phyloP scores from a whole-genome alignment of 2,888 invertebrate species.

The Therioaphis trifolii region DNA sequence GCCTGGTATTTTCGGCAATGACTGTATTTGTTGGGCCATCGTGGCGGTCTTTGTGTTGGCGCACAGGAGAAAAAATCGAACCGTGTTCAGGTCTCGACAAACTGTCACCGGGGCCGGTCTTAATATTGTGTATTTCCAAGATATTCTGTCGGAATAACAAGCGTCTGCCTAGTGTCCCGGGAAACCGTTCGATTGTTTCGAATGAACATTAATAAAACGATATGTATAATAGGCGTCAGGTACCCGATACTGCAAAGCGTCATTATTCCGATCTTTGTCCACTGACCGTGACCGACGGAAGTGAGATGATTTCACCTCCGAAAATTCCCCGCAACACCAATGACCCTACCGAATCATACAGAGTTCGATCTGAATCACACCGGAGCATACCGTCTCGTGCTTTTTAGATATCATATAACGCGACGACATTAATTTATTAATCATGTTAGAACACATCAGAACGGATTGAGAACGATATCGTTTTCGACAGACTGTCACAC shows the following conservation, averaged over 20 bases:
- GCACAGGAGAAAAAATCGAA: no score
- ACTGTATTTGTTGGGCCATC: neutral
- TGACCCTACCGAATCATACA: neutral
- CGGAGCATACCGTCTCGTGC: neutral
- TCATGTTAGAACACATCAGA: no score
- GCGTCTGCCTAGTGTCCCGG: neutral
- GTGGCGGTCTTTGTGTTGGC: neutral
- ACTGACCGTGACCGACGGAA: conserved; percentile 1
- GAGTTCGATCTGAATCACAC: no score
- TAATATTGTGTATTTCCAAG: no score
- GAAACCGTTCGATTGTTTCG: conserved; percentile 22
- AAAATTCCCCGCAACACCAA: neutral
- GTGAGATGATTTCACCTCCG: neutral
- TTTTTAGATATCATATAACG: neutral
- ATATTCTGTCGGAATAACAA: neutral
- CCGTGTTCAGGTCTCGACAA: neutral
- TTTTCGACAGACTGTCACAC: no score
- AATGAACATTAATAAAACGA: neutral
- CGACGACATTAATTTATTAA: neutral
- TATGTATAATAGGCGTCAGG: no score
- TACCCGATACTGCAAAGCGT: no score
- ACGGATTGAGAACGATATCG: no score
- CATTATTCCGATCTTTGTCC: neutral
- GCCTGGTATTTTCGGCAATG: conserved; percentile 41
- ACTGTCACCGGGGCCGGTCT: neutral